A percentile compares a stretch with the other conserved stretches of the same genome.
These are phyloP conservation scores for Thera obeliscata DNA, from an alignment of 2,888 invertebrate species.

Conservation along the genomic window DNA sequence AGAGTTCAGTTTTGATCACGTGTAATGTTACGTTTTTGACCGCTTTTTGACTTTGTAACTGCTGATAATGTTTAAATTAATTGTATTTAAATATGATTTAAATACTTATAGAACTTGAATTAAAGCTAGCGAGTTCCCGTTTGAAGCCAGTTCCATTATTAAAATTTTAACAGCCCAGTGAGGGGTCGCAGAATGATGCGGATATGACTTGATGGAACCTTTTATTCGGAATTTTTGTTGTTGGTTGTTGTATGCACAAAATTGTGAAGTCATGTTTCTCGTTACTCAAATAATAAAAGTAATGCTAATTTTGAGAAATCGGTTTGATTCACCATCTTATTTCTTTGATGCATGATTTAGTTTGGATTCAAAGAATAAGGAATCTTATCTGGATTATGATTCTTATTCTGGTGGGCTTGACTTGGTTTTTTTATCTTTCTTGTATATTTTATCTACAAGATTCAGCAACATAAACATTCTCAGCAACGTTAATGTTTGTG, in stretches of 20 bases:
- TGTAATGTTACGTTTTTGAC: too few species aligned
- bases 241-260: slow-evolving; percentile 29
- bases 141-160: slow-evolving; percentile 49
- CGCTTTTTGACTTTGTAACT: too few species aligned
- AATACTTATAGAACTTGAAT: slow-evolving; percentile 29
- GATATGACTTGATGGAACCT: slow-evolving; percentile 30
- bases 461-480: too few species aligned
- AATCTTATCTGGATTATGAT: too few species aligned
- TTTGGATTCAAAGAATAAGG: neutral
- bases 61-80: too few species aligned
- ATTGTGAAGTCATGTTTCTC: slow-evolving; percentile 38
- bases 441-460: too few species aligned
- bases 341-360: neutral
- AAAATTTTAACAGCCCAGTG: slow-evolving; percentile 53
- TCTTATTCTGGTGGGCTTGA: too few species aligned
- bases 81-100: neutral
- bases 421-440: too few species aligned
- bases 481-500: neutral
- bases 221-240: slow-evolving; percentile 32
- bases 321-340: slow-evolving; percentile 27
- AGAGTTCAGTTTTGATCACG: too few species aligned
- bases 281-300: slow-evolving; percentile 24
- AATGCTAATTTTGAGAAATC: slow-evolving; percentile 35
- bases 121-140: slow-evolving; percentile 44
- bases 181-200: slow-evolving; percentile 47